Evolutionary conservation across 2,113 vertebrate genomes (phyloP), one percentile per base, ranked within the genome.

Genomic region (Sarotherodon lohbergeri): DNA sequence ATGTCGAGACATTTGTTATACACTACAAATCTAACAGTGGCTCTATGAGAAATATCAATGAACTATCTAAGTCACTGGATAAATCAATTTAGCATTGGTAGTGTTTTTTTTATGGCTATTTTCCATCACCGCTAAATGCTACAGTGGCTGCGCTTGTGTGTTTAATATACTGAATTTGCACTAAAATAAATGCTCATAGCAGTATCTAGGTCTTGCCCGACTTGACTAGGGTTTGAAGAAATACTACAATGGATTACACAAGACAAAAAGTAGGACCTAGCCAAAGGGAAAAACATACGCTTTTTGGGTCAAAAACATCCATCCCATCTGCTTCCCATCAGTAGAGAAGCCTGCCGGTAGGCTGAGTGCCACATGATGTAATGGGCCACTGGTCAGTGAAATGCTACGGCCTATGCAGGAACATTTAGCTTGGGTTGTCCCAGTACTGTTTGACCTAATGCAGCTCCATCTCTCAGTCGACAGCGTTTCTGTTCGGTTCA

Each of bases 351-450:
- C 83, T 92, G 78, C 81, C 39, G 46, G 87, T 89, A 84, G 27
- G 85, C 86, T 82, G 85, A 82, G 82, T 87, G 89, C 92, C 89
- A 89, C 88, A 89, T 93, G 91, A 91, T 88, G 88, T 91, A 91
- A 95, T 86, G 90, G 89, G 56, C 87, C 82, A 93, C 63, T 91
- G 92, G 84, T 94, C 85, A 89, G 89, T 93, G 86, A 93, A 95
- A 94, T 90, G 63, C 86, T 63, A 17, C 54, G 84, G 86, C 83
- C 91, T 89, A 87, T 76, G 36, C 71, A 59, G 71, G 73, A 84
- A 80, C 89, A 84, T 89, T 94, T 91, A 86, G 89, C 90, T 81
- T 52, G 59, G 79, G 68, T 79, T 86, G 82, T 90, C 93, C 91
- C 82, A 84, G 86, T 79, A 29, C 90, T 83, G 89, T 91, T 91